These are phyloP conservation scores for Rattus rattus DNA, from an alignment of 2,113 vertebrate species.

Conservation along the genomic window DNA sequence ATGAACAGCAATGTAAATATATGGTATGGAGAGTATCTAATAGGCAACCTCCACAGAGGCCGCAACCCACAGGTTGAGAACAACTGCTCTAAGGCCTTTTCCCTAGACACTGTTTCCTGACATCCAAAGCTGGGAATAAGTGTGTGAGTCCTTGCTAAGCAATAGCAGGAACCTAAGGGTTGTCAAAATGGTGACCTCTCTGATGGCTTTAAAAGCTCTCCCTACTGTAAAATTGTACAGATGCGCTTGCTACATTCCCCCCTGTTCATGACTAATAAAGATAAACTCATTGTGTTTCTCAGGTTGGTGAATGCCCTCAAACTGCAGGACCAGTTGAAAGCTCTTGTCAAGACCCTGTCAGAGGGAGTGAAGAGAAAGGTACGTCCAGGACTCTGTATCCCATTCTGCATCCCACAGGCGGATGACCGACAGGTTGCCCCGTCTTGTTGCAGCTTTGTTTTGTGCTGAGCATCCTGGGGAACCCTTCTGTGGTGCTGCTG, in stretches of 20 bases:
- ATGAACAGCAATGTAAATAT: not conserved
- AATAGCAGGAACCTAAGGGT: not conserved
- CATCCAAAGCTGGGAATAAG: not conserved
- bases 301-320: conserved; percentile 60
- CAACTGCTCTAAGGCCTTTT: not conserved
- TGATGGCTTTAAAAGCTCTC: not conserved
- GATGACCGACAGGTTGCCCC: accelerated
- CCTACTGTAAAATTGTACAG: not conserved
- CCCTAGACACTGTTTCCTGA: not conserved
- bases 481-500: conserved; percentile 90
- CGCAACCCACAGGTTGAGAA: no score
- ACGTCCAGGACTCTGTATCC: accelerated
- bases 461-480: conserved; percentile 92
- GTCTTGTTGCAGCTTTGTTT: conserved; percentile 90
- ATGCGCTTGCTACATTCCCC: accelerated
- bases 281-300: not conserved
- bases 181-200: not conserved
- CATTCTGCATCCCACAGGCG: accelerated
- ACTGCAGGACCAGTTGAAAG: conserved; percentile 69
- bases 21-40: no score
- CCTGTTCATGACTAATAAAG: accelerated
- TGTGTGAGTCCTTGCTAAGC: not conserved
- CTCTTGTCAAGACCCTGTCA: conserved; percentile 31
- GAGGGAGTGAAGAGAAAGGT: conserved; percentile 75
- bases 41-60: no score